Evolutionary conservation across 2,113 vertebrate genomes (phyloP).

Genomic region (Chaetops frenatus): DNA sequence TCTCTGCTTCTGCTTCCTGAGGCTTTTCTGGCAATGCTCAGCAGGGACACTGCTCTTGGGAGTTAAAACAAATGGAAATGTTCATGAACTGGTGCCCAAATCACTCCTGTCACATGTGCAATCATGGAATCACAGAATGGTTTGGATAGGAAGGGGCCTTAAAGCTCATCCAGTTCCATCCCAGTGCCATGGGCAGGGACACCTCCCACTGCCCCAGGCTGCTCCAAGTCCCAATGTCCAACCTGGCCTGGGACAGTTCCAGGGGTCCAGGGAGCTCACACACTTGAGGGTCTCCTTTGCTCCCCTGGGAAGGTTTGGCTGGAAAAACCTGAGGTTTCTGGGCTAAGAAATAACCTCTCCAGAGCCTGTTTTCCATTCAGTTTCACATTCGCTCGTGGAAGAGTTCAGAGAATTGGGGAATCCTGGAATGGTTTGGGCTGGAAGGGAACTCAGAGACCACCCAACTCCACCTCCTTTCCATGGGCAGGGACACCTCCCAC

Average conservation of each 20-base stretch:
- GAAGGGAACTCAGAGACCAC: too few species aligned
- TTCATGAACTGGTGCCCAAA: background rate
- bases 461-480: too few species aligned
- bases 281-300: too few species aligned
- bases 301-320: too few species aligned
- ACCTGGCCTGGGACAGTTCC: background rate
- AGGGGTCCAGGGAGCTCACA: too few species aligned
- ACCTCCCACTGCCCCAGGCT: rapidly evolving
- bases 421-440: too few species aligned
- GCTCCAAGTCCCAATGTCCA: background rate
- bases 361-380: too few species aligned
- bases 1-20: background rate
- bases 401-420: too few species aligned
- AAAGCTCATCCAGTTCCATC: background rate
- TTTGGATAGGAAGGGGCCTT: background rate
- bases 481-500: background rate
- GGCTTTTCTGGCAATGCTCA: background rate
- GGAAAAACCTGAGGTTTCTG: too few species aligned
- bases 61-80: background rate
- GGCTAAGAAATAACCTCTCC: too few species aligned
- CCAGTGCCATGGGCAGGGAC: background rate
- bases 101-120: background rate
- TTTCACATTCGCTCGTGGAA: too few species aligned
- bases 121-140: background rate
- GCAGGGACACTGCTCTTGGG: background rate